phyloP scores from a whole-genome alignment of 2,888 invertebrate species.

The Eristalinus sepulchralis region DNA sequence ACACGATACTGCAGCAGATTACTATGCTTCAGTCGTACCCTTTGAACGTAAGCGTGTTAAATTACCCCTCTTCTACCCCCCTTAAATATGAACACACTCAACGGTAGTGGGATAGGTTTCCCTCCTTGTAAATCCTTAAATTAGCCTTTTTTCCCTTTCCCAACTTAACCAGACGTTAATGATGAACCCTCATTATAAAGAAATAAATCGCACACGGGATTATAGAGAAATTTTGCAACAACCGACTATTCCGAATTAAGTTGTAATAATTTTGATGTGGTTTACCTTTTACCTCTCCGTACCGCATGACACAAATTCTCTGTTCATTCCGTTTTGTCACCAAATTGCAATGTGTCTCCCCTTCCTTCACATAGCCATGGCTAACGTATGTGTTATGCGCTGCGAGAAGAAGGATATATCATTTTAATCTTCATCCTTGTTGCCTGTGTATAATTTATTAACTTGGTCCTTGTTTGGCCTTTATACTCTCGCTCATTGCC shows the following conservation, averaged over 20 bases:
- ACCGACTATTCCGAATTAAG: not conserved
- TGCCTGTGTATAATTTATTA: constrained; percentile 51
- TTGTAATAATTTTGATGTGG: not conserved
- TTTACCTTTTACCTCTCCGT: not conserved
- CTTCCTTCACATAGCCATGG: not conserved
- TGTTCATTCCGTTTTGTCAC: not conserved
- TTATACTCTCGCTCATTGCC: not conserved
- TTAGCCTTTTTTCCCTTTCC: too few relatives aligned
- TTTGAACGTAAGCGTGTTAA: too few relatives aligned
- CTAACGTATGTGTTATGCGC: too few relatives aligned
- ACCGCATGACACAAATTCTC: not conserved
- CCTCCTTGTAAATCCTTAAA: too few relatives aligned
- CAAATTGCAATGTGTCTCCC: not conserved
- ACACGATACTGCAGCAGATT: too few relatives aligned
- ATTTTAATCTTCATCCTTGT: constrained; percentile 24
- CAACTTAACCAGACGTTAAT: not conserved
- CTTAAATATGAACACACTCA: too few relatives aligned
- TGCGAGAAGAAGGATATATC: constrained; percentile 1
- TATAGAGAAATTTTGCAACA: not conserved
- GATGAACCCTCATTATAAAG: not conserved
- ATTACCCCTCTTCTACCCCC: too few relatives aligned
- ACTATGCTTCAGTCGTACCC: too few relatives aligned
- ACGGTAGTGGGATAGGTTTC: too few relatives aligned
- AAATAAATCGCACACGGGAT: too few relatives aligned
- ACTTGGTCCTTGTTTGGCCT: constrained; percentile 33